Evolutionary conservation across 2,888 invertebrate species (phyloP), one percentile per base, ranked within the genome.

Genomic region (Acanthosoma haemorrhoidale): DNA sequence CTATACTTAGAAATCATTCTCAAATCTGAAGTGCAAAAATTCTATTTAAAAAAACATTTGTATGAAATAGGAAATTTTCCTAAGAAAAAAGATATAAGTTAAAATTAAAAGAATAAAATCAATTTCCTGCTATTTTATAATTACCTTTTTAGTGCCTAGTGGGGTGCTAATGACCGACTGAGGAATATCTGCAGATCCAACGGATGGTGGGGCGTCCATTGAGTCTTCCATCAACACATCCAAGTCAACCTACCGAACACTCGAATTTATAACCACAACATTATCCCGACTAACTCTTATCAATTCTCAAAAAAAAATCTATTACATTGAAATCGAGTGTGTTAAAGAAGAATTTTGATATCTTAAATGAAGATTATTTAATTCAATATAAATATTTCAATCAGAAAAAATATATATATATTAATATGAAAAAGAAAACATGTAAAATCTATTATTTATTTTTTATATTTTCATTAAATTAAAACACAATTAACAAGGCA

Each of bases 151-250:
- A 0, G 75, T 73, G 8, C 76, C 18, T 58, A 68, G 36, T 1
- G 68, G 68, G 4, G 68, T 68, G n/a, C 61, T 25, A 34, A 61
- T 18, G 16, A 38, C 43, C 2, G 69, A 69, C n/a, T 69, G 69
- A 0, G 69, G 43, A 21, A 61, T 86, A 41, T 89, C 87, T n/a
- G 88, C 89, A 3, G 92, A 92, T 60, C 89, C 91, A 13, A 93
- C 87, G 0, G 93, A 92, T 2, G 93, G 85, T 79, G 91, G 86
- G 72, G 88, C 88, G 78, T 92, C 92, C 76, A 91, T 80, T 0
- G 92, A 92, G 78, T 92, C 92, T 77, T 92, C 92, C 77, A 90
- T 83, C 73, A 88, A 79, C 79, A 79, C 74, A 75, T 80, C 77
- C 68, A 76, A 72, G 51, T 77, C 76, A 41, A 75, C 73, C 73